Base-by-base conservation (phyloP, 2,888 invertebrate genomes). In the Chironomus tentans region DNA sequence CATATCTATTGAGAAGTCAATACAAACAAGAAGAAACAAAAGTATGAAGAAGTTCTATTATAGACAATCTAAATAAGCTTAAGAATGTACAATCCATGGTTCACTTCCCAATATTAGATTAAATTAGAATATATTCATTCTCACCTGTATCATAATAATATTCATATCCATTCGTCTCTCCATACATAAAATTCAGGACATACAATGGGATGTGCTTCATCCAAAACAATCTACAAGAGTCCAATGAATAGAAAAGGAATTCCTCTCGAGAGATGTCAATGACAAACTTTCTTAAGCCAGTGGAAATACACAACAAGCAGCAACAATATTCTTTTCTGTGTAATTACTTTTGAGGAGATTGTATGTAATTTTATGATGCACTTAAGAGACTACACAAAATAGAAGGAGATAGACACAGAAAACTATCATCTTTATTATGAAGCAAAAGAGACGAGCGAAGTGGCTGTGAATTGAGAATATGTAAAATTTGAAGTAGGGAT, bases 331-430 rank as follows among this genome's bases (percentile, higher is more conserved):
- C 70, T 71, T 50, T 13, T 13, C 10, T 71, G 28, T 71, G 50
- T 71, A 71, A 71, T 71, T 50, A 71, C 68, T 46, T 38, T 68
- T 68, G 38, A 13, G 13, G 28, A 68, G 46, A 68, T 68, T 68
- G 68, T 12, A 46, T 71, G 71, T 71, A 71, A 71, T 71, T 50
- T 50, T 71, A 71, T 71, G 71, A 56, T 50, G 56, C 22, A 47
- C 71, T 71, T 71, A 56, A 24, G 71, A 71, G 71, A 71, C 71
- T 71, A 15, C 0, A 15, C 56, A 18, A 56, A 38, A 38, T 38
- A 10, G 38, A 38, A 38, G 10, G 38, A 38, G 7, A 38, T 38
- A 38, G 38, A 38, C 38, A 38, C 2, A 10, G 38, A 38, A 38
- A 38, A 38, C 38, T 38, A 38, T 38, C 38, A 38, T 38, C 38